Conservation (phyloP, 2,888 invertebrate genomes). For the Pseudanteris insignis region DNA sequence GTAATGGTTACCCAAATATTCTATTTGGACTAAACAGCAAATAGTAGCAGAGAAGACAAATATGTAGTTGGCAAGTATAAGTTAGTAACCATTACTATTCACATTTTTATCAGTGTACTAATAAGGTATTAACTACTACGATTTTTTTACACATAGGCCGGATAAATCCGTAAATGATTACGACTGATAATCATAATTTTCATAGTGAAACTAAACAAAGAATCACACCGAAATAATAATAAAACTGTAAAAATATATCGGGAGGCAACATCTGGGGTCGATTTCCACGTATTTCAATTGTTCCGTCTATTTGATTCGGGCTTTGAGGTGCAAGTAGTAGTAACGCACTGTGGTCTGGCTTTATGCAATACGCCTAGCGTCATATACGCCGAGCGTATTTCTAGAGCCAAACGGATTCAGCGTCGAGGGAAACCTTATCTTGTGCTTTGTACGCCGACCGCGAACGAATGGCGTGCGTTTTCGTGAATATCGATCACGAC, state of each 20-base stretch:
- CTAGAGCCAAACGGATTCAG: constrained; percentile 20
- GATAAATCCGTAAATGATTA: no score
- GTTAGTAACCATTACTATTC: no score
- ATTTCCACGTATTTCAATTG: constrained; percentile 9
- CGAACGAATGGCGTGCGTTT: constrained; percentile 27
- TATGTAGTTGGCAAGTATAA: no score
- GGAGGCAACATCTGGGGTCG: neutral
- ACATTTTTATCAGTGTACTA: no score
- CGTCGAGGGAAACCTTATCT: constrained; percentile 18
- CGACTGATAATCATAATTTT: no score
- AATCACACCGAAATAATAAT: neutral
- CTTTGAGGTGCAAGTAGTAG: constrained; percentile 24
- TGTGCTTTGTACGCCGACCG: constrained; percentile 18
- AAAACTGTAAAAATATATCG: neutral
- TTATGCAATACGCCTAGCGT: constrained; percentile 17
- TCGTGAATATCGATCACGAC: constrained; percentile 33
- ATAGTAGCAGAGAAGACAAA: no score
- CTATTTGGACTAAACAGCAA: no score
- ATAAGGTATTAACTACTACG: no score
- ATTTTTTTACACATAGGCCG: no score
- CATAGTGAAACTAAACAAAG: no score
- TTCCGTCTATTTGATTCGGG: constrained; percentile 5
- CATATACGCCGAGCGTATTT: constrained; percentile 23
- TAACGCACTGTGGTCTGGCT: constrained; percentile 29
- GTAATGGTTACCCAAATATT: no score